phyloP scores from a whole-genome alignment of 1,140 invertebrate species.

The Oncopodura yosiiana region DNA sequence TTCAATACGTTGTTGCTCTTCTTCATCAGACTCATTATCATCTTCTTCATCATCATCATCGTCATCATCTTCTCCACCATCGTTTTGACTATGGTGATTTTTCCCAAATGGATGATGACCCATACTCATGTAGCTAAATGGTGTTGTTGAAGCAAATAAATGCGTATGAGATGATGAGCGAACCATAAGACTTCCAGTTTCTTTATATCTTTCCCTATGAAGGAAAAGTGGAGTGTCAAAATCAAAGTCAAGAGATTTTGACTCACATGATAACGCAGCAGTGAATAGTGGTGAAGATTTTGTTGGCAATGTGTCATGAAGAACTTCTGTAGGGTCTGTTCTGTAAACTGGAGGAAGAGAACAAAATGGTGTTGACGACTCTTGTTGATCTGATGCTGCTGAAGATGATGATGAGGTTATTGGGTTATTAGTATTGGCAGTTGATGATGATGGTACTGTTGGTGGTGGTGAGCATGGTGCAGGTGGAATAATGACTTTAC shows the following conservation, averaged over 20 bases:
- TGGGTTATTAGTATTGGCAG: neutral
- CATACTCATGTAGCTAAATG: neutral
- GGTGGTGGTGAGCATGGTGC: conserved; percentile 9
- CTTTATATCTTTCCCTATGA: no score
- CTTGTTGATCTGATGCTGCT: neutral
- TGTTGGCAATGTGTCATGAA: conserved; percentile 12
- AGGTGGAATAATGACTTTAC: conserved; percentile 10
- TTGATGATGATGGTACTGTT: neutral
- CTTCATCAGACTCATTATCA: conserved; percentile 3
- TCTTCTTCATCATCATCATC: conserved; percentile 2
- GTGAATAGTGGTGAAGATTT: no score
- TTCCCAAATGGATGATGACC: neutral
- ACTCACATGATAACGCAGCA: conserved; percentile 18
- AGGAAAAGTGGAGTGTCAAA: conserved; percentile 5
- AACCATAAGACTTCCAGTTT: no score
- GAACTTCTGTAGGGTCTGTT: conserved; percentile 20
- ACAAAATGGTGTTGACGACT: conserved; percentile 1
- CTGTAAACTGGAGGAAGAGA: conserved; percentile 24
- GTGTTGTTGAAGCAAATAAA: conserved; percentile 1
- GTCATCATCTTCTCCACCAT: neutral
- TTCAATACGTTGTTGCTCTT: conserved; percentile 3
- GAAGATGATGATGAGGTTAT: neutral
- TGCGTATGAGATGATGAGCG: neutral
- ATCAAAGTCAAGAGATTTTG: conserved; percentile 24
- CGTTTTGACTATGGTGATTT: neutral